A percentile compares a stretch with the other conserved stretches of the same genome.
Evolutionary conservation across 2,888 invertebrate genomes (phyloP).

Genomic region (Mantis religiosa): DNA sequence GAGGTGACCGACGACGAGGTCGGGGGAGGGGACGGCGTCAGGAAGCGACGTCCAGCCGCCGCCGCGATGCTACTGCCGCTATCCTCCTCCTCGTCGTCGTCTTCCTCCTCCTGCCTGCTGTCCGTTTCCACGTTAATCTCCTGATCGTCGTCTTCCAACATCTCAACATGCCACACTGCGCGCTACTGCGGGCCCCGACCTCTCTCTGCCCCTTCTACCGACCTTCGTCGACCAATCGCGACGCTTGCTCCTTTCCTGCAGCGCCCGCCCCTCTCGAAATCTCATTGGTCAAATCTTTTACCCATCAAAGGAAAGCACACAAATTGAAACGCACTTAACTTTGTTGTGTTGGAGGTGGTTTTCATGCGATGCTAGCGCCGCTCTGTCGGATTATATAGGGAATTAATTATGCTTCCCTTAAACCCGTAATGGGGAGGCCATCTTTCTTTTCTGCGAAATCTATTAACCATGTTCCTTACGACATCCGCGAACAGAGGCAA

Average conservation of each 20-base stretch:
- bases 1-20: conserved; percentile 13
- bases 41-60: conserved; percentile 30
- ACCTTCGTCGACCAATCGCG: conserved; percentile 18
- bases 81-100: conserved; percentile 44
- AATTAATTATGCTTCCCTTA: conserved; percentile 30
- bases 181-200: neutral
- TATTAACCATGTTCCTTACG: conserved; percentile 1
- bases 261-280: conserved; percentile 24
- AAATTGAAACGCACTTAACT: conserved; percentile 33
- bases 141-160: conserved; percentile 44
- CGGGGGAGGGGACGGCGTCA: conserved; percentile 28
- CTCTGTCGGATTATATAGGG: conserved; percentile 30
- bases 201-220: neutral
- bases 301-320: conserved; percentile 25
- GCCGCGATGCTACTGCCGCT: conserved; percentile 24
- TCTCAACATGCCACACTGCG: neutral
- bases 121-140: conserved; percentile 65
- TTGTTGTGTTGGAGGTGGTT: conserved; percentile 22
- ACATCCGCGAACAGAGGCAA: neutral
- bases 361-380: conserved; percentile 25
- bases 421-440: conserved; percentile 17
- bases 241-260: neutral
- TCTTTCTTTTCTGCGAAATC: conserved; percentile 26
- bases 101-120: conserved; percentile 48
- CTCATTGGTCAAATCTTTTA: conserved; percentile 28